Conservation (phyloP, 2,888 invertebrate species). For the Villa cingulata region DNA sequence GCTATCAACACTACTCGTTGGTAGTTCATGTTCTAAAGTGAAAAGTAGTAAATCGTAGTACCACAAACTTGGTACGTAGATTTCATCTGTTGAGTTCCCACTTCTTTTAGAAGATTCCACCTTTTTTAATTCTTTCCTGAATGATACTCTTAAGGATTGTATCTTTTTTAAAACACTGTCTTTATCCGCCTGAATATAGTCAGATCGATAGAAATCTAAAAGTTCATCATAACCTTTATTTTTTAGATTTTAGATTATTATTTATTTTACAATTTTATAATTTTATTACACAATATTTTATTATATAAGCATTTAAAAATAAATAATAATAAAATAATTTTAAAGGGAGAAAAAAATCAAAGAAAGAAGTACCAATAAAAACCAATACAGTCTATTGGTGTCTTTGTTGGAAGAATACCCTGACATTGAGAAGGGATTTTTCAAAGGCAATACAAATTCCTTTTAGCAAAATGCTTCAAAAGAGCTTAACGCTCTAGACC, state of each 20-base stretch:
- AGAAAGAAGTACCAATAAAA: no score
- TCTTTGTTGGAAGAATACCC: no score
- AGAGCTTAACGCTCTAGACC: no score
- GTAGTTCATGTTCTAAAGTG: not conserved
- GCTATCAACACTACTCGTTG: not conserved
- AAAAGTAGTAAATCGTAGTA: constrained; percentile 1
- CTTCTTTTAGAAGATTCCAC: not conserved
- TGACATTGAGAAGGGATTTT: no score
- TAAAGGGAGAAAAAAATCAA: no score
- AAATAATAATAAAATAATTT: no score
- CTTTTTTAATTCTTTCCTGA: constrained; percentile 1
- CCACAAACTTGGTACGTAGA: not conserved
- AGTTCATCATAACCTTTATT: not conserved
- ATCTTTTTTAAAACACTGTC: not conserved
- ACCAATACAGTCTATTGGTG: no score
- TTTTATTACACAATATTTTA: no score
- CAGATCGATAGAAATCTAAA: not conserved
- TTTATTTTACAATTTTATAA: no score
- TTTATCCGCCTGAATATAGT: not conserved
- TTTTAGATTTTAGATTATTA: constrained; percentile 1
- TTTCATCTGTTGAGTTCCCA: not conserved
- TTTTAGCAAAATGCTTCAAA: no score
- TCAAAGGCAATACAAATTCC: no score
- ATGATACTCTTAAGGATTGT: constrained; percentile 1
- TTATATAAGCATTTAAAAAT: no score